Evolutionary conservation across 1,140 invertebrate species (phyloP), one percentile per base, ranked within the genome.

Genomic region (Bombus picipes): DNA sequence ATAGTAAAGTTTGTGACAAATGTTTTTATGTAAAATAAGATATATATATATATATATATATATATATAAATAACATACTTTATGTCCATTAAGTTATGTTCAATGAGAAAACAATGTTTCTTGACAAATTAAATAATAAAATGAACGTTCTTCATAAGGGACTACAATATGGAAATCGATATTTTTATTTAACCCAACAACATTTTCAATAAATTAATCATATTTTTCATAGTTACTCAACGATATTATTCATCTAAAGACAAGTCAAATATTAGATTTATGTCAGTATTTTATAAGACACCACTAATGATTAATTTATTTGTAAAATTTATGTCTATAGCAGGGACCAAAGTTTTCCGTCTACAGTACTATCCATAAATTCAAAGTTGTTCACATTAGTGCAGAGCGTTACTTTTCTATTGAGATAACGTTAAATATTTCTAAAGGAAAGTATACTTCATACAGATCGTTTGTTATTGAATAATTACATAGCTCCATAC

Each of bases 1-100:
- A 81, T 90, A 85, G 83, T 89, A 90, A 89, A 91, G 90, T 92
- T 88, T 90, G 86, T 87, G 90, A 90, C 88, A 88, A 82, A 83
- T 78, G n/a, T 78, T 41, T 91, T 74, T 80, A 77, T 83, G 79
- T 82, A 87, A 81, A 88, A 84, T 89, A 87, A 87, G 80, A 53
- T 22, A 34, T 66, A 65, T 65, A 65, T 66, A 34, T 66, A 66
- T 22, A 68, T 15, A 72, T 18, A 22, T 65, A 65, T 65, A 65
- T 32, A 66, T 18, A 66, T 8, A 15, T 18, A 34, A 22, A 34
- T 88, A 87, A 65, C 81, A 92, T 87, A 92, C 88, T 87, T 88
- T 71, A 62, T 2, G 41, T 83, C 82, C 66, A 66, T 70, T 71
- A 76, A 82, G 47, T 86, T 87, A 83, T 74, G 39, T 59, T 83